Conservation (phyloP, 2,888 invertebrate genomes). For the Fissipunctia ypsillon region DNA sequence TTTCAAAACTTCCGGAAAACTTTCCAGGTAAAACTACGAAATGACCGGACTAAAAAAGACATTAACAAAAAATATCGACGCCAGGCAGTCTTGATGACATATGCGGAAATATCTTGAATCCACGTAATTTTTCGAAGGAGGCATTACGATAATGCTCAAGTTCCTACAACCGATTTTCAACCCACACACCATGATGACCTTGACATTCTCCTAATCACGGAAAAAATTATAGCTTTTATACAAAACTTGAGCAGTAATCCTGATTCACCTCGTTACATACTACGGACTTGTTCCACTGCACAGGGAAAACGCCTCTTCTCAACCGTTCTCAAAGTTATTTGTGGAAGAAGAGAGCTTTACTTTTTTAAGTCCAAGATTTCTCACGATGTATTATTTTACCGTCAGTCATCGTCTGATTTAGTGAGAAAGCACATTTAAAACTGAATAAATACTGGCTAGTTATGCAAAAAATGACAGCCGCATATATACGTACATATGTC, state of each 20-base stretch:
- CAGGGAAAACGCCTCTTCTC: not conserved
- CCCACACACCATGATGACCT: constrained; percentile 44
- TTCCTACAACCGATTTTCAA: constrained; percentile 37
- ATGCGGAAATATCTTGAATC: constrained; percentile 29
- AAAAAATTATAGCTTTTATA: constrained; percentile 4
- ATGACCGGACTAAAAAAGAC: too few relatives aligned
- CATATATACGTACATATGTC: constrained; percentile 56
- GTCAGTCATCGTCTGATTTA: not conserved
- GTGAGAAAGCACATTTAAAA: not conserved
- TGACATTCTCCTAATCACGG: constrained; percentile 23
- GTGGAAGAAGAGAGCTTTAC: not conserved
- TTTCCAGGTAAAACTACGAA: too few relatives aligned
- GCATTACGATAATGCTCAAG: constrained; percentile 29
- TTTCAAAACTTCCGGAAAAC: too few relatives aligned
- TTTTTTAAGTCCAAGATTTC: not conserved
- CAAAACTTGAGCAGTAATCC: not conserved
- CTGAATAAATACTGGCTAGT: not conserved
- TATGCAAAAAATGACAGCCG: constrained; percentile 2
- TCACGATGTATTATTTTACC: not conserved
- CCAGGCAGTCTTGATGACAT: not conserved
- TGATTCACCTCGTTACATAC: not conserved
- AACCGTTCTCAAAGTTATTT: too few relatives aligned
- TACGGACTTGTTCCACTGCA: not conserved
- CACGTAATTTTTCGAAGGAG: constrained; percentile 25
- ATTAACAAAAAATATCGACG: not conserved